These are phyloP conservation scores for Euzetes globulus DNA, from an alignment of 2,888 invertebrate species.

Conservation along the genomic window DNA sequence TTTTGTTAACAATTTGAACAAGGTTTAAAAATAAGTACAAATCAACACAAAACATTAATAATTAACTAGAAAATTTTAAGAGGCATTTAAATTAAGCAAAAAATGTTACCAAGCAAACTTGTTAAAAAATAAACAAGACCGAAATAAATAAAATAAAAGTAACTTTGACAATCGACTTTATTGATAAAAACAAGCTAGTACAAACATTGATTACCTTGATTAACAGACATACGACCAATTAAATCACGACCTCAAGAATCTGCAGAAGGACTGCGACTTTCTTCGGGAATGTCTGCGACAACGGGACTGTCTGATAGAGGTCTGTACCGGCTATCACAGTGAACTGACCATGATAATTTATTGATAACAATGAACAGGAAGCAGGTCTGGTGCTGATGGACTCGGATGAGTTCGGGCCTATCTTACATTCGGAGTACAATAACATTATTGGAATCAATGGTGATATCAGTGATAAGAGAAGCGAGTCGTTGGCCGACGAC, in stretches of 20 bases:
- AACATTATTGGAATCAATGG: slow-evolving; percentile 26
- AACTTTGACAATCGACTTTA: too few relatives aligned
- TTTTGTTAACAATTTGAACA: too few relatives aligned
- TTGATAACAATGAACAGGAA: slow-evolving; percentile 42
- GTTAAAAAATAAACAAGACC: too few relatives aligned
- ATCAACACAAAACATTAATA: too few relatives aligned
- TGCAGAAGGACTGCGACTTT: slow-evolving; percentile 69
- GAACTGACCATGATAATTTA: too few relatives aligned
- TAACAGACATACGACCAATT: slow-evolving; percentile 69
- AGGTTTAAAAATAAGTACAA: too few relatives aligned
- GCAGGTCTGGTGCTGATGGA: slow-evolving; percentile 46
- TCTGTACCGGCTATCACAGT: slow-evolving; percentile 44
- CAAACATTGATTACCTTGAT: too few relatives aligned
- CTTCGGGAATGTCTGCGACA: slow-evolving; percentile 71
- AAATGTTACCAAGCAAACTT: too few relatives aligned
- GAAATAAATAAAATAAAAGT: too few relatives aligned
- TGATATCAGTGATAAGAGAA: slow-evolving; percentile 8
- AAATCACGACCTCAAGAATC: slow-evolving; percentile 61
- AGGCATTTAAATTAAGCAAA: too few relatives aligned
- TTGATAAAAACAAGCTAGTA: too few relatives aligned
- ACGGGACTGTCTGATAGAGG: slow-evolving; percentile 74
- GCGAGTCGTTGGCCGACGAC: slow-evolving; percentile 1
- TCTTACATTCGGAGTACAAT: background rate
- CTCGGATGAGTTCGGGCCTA: background rate
- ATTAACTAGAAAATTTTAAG: too few relatives aligned